phyloP scores from a whole-genome alignment of 2,797 vertebrate genomes.

The Sebastes trivittatus region DNA sequence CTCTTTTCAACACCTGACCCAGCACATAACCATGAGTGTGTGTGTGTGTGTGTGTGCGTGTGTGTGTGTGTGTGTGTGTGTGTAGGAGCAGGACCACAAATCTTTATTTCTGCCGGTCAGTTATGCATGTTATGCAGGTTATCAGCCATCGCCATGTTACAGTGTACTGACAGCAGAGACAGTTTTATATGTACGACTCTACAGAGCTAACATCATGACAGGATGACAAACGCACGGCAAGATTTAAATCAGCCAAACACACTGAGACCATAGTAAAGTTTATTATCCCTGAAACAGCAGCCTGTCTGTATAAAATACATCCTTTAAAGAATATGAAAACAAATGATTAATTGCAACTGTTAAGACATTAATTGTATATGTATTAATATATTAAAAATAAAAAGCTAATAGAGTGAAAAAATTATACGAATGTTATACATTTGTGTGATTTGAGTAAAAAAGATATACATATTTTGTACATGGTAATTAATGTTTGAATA shows the following conservation, averaged over 20 bases:
- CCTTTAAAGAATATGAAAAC: not conserved
- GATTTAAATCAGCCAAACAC: not conserved
- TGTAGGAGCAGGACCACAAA: not conserved
- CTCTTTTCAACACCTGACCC: constrained; percentile 62
- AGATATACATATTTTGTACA: no score
- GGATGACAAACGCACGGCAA: not conserved
- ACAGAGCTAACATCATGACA: not conserved
- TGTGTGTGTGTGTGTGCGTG: constrained; percentile 1
- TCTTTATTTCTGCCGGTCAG: not conserved
- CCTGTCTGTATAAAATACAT: not conserved
- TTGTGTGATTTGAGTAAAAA: no score
- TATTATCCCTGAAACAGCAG: not conserved
- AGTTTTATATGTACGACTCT: constrained; percentile 8
- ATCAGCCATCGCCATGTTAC: not conserved
- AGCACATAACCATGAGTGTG: constrained; percentile 24
- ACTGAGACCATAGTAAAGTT: not conserved
- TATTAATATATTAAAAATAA: not conserved
- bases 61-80: constrained; percentile 35
- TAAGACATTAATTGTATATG: not conserved
- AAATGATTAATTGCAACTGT: not conserved
- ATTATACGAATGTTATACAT: no score
- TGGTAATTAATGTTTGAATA: no score
- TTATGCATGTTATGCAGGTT: not conserved
- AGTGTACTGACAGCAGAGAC: constrained; percentile 26
- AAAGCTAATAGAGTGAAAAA: not conserved